These are phyloP conservation scores for Zapus hudsonius DNA, from an alignment of 2,113 vertebrate genomes.

Conservation along the genomic window DNA sequence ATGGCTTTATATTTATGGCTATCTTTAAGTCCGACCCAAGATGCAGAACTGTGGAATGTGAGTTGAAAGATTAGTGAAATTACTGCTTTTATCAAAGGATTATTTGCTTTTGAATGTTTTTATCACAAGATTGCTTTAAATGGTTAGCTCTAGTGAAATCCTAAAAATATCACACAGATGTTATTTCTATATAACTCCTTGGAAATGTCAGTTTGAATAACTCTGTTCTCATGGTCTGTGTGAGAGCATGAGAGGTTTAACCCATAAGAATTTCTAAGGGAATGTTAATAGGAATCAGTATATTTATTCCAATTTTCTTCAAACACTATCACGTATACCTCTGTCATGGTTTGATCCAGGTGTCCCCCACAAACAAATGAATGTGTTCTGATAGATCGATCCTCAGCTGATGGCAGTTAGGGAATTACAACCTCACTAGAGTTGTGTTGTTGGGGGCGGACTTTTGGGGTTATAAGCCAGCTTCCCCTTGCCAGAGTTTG, in stretches of 20 bases:
- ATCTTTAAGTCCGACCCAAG: background rate
- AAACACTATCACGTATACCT: background rate
- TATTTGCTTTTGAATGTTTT: constrained; percentile 3
- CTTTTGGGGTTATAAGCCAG: no score
- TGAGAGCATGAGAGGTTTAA: background rate
- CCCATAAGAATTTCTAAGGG: background rate
- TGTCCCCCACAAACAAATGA: no score
- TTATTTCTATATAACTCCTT: background rate
- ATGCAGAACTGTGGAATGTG: background rate
- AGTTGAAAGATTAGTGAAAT: background rate
- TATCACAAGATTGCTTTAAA: background rate
- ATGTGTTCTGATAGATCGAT: no score
- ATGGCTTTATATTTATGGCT: background rate
- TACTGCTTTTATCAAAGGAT: background rate
- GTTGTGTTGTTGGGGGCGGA: no score
- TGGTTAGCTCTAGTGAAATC: background rate
- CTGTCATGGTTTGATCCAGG: no score
- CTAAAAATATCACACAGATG: background rate
- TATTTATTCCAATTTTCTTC: background rate
- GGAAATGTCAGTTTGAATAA: background rate
- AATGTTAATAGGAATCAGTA: background rate
- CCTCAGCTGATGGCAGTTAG: no score
- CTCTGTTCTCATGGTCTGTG: background rate
- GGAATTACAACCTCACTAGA: no score
- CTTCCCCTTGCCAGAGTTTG: no score